Base-by-base conservation (phyloP, 2,888 invertebrate species). In the Panzeria rudis region DNA sequence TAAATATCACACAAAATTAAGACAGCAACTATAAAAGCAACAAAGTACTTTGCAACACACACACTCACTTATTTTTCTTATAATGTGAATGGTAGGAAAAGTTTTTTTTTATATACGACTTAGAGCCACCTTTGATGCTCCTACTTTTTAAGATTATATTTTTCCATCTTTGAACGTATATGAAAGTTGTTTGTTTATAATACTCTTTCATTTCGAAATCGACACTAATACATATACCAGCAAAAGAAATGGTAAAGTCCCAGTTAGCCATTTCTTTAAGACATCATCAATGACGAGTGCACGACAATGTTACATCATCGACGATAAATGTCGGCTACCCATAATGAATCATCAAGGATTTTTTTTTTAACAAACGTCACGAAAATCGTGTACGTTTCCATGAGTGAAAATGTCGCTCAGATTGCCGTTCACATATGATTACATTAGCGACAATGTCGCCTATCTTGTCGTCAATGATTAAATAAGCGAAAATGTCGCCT, bases 1-100 rank as follows among this genome's bases (percentile, higher is more conserved):
- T 82, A 66, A 68, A 73, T 82, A 73, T 69, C 61, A 41, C 41
- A 62, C 29, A 61, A 68, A 59, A 73, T 38, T 59, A 17, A 17
- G 62, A 13, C 32, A 54, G 47, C 50, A 71, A 75, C 41, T 41
- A 29, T 29, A 15, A 41, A 35, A 52, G 7, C 23, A 52, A 38
- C 62, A 73, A 54, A 50, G 15, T 50, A 29, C 50, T 35, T 44
- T 20, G n/a, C 9, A 35, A 4, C 29, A 29, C 4, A 50, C 20
- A 47, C 11, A 52, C 32, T 50, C 29, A 25, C 17, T 38, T 38
- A 11, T 35, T 38, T 20, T 20, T 29, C 5, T 50, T 9, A 3
- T 17, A 17, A 35, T 3, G 29, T 13, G 50, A 52, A 68, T 32
- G 44, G 2, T 25, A 15, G 25, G n/a, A 41, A 38, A 38, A 38